Evolutionary conservation across 1,140 invertebrate genomes (phyloP), one percentile per base, ranked within the genome.

Genomic region (Theocolax elegans): DNA sequence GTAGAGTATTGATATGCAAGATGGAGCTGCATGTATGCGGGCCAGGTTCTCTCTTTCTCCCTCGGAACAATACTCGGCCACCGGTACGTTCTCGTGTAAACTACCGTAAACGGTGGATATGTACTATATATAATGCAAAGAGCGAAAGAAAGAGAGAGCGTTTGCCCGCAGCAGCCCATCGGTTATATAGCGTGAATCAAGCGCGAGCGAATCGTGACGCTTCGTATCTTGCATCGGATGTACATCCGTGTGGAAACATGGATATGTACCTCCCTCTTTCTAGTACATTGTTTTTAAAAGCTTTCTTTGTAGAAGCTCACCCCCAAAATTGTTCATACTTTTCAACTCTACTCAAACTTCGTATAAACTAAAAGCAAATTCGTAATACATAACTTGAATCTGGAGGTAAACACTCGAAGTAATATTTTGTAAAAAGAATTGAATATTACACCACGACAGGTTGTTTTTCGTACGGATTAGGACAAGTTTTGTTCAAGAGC

Each of bases 171-270:
- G 46, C 8, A 21, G 19, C 46, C 21, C 75, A 77, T 78, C 75
- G 78, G 76, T 76, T 81, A 80, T 80, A 78, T 75, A 40, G 35
- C 46, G 19, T 21, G 17, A 75, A 76, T 75, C 75, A 75, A 74
- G 74, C 71, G 77, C 76, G 75, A 75, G 76, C 73, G 72, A 78
- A 77, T 84, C 83, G 83, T 84, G 82, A 84, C 80, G 81, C 74
- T 77, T 75, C 77, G 75, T 83, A 83, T 84, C 82, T 83, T 80
- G 77, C 81, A 84, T 84, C 83, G 78, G 79, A 82, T 83, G 81
- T 83, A 83, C 79, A 78, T 77, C 81, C 82, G 82, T 82, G 83
- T 81, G 80, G 80, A 83, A 83, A 83, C 82, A 84, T 76, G 82
- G 75, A 83, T 83, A 83, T 80, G 77, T 72, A 72, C 72, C 63